Conservation (phyloP, 2,888 invertebrate species). For the Euplagia quadripunctaria region DNA sequence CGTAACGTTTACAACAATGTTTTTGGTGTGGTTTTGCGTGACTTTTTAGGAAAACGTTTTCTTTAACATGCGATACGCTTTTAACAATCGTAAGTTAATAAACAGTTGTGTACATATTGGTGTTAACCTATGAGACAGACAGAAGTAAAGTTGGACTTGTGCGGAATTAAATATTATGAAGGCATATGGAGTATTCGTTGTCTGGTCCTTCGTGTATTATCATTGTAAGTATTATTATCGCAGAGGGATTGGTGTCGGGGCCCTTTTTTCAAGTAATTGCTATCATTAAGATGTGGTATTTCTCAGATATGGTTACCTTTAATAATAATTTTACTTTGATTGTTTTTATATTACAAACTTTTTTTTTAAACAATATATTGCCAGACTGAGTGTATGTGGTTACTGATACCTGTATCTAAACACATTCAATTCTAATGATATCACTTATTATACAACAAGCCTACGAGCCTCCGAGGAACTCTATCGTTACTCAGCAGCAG, state of each 20-base stretch:
- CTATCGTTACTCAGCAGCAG: no score
- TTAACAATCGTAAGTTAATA: slow-evolving; percentile 23
- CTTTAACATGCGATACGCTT: slow-evolving; percentile 33
- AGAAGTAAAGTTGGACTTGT: slow-evolving; percentile 50
- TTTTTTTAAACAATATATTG: neutral
- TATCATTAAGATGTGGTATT: neutral
- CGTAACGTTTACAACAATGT: slow-evolving; percentile 23
- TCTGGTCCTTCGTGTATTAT: slow-evolving; percentile 52
- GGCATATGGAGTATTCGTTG: slow-evolving; percentile 57
- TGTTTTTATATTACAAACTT: neutral
- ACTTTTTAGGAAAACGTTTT: slow-evolving; percentile 20
- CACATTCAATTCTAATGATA: no score
- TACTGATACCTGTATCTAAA: no score
- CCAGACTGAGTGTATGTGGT: neutral
- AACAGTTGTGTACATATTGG: slow-evolving; percentile 33
- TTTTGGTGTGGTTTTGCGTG: slow-evolving; percentile 4
- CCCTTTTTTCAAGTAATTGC: neutral
- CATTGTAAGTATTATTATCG: slow-evolving; percentile 61
- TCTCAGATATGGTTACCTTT: neutral
- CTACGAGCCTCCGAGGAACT: no score
- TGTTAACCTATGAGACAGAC: slow-evolving; percentile 47
- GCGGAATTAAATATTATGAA: slow-evolving; percentile 58
- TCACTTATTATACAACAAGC: no score
- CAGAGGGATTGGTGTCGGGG: neutral
- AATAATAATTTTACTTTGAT: neutral